These are phyloP conservation scores for Anagyrus pseudococci DNA, from an alignment of 2,888 invertebrate genomes.

Conservation along the genomic window DNA sequence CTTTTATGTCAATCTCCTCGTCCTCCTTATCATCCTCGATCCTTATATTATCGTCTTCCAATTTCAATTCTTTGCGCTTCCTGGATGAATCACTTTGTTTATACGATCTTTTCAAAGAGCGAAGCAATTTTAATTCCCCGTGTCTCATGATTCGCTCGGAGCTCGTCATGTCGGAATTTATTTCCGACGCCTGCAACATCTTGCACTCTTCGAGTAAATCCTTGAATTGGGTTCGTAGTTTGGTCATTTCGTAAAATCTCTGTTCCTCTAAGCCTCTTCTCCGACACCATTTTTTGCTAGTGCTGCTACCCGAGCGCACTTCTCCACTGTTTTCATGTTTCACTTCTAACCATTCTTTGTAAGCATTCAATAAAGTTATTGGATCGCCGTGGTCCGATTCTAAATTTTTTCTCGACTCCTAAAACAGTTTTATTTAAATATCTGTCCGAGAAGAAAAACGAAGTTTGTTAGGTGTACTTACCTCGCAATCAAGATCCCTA, in stretches of 20 bases:
- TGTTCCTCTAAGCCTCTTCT: constrained; percentile 94
- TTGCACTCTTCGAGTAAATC: constrained; percentile 78
- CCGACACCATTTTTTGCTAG: constrained; percentile 81
- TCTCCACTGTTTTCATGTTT: constrained; percentile 67
- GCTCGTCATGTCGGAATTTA: constrained; percentile 67
- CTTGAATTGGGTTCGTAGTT: constrained; percentile 88
- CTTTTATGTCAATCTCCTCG: constrained; percentile 75
- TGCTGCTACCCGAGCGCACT: constrained; percentile 48
- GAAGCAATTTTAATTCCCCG: constrained; percentile 88
- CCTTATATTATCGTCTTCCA: constrained; percentile 73
- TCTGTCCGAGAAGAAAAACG: neutral
- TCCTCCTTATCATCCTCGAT: constrained; percentile 68
- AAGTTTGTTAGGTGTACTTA: constrained; percentile 51
- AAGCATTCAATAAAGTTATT: constrained; percentile 84
- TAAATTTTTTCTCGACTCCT: constrained; percentile 77
- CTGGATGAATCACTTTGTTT: constrained; percentile 74
- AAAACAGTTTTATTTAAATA: constrained; percentile 38
- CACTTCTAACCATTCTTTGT: constrained; percentile 86
- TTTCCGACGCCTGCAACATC: constrained; percentile 66
- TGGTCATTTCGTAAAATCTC: constrained; percentile 94
- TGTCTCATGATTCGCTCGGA: constrained; percentile 82
- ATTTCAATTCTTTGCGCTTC: constrained; percentile 75
- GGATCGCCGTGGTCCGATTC: constrained; percentile 97
- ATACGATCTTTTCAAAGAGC: constrained; percentile 78
- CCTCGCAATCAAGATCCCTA: constrained; percentile 83